A percentile compares a stretch with the other conserved stretches of the same genome.
These are phyloP conservation scores for Helostoma temminkii DNA, from an alignment of 2,797 vertebrate genomes.

Conservation along the genomic window DNA sequence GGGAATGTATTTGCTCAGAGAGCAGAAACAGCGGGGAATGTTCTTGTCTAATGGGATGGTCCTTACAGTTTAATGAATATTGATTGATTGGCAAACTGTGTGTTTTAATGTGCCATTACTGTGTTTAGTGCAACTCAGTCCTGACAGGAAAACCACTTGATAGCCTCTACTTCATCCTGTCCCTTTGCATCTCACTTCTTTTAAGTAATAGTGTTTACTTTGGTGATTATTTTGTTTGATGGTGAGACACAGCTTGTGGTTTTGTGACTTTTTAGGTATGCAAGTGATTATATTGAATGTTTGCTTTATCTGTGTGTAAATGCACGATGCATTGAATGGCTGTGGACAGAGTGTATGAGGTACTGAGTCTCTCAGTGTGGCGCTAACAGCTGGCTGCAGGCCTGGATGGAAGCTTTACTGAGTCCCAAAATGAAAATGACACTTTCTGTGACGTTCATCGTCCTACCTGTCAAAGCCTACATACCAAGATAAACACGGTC, in stretches of 20 bases:
- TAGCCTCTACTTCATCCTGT: conserved; percentile 24
- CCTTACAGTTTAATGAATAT: conserved; percentile 63
- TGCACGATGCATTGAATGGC: background rate
- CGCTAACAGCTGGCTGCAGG: conserved; percentile 32
- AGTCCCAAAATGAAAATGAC: conserved; percentile 58
- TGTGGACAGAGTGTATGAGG: conserved; percentile 6
- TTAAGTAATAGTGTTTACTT: background rate
- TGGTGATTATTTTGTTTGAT: conserved; percentile 9
- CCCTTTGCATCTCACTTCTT: conserved; percentile 13
- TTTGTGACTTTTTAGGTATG: background rate
- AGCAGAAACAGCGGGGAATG: conserved; percentile 42
- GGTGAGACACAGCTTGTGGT: background rate
- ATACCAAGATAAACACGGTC: background rate
- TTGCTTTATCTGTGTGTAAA: conserved; percentile 1
- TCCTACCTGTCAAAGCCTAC: conserved; percentile 28
- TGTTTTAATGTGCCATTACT: conserved; percentile 58
- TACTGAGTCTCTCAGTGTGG: conserved; percentile 20
- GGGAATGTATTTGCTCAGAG: conserved; percentile 60
- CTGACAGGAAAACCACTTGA: conserved; percentile 40
- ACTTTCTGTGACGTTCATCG: conserved; percentile 63
- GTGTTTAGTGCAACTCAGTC: conserved; percentile 40
- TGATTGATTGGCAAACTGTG: conserved; percentile 63
- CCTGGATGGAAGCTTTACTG: conserved; percentile 46
- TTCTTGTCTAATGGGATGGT: conserved; percentile 60
- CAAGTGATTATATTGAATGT: background rate